phyloP scores from a whole-genome alignment of 2,113 vertebrate genomes.

The Ploceus nigricollis region DNA sequence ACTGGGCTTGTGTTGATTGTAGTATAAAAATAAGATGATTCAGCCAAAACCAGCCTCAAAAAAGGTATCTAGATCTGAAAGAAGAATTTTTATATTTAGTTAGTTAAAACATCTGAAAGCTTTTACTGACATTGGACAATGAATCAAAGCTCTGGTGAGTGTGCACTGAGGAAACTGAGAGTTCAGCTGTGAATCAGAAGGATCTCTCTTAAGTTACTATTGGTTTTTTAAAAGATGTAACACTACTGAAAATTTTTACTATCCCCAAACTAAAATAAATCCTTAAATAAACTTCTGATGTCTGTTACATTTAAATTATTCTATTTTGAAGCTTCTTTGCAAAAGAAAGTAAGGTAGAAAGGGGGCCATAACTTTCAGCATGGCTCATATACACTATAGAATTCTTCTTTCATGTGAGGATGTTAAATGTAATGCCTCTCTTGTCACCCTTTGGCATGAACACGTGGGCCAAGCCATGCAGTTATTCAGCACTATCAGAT shows the following conservation, averaged over 20 bases:
- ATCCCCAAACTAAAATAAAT: background rate
- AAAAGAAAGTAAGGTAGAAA: background rate
- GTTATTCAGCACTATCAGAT: background rate
- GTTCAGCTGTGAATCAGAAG: background rate
- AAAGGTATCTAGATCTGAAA: background rate
- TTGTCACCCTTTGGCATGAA: background rate
- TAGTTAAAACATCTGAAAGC: constrained; percentile 46
- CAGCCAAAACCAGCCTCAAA: background rate
- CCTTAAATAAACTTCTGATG: background rate
- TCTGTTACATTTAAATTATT: background rate
- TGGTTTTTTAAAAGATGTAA: background rate
- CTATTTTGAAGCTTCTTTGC: background rate
- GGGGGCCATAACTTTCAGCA: background rate
- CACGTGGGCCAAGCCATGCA: background rate
- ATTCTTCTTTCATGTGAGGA: background rate
- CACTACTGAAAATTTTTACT: background rate
- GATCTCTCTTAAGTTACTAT: background rate
- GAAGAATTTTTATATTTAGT: background rate
- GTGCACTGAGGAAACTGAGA: background rate
- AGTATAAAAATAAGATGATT: background rate
- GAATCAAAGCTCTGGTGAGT: constrained; percentile 22
- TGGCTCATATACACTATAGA: background rate
- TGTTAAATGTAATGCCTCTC: background rate
- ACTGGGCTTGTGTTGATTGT: background rate
- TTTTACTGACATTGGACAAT: constrained; percentile 8